Percentiles rank a stretch among this genome's conserved stretches.
Conservation (phyloP, 2,888 invertebrate genomes). For the Petrolisthes manimaculis region DNA sequence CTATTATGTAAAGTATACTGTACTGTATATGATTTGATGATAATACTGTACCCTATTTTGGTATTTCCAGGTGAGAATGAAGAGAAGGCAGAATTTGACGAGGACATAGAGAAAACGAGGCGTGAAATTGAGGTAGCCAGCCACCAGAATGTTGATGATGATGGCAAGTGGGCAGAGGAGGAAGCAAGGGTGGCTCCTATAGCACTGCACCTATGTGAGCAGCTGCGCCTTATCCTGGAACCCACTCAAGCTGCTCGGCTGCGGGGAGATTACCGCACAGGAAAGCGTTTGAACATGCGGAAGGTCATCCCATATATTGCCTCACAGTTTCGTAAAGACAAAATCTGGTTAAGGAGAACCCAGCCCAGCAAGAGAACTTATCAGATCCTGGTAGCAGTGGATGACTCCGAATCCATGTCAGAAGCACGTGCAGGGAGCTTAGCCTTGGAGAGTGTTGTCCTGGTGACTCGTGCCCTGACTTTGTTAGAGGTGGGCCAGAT, state of each 20-base stretch:
- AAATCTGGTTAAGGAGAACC: conserved; percentile 96
- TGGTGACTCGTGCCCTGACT: conserved; percentile 88
- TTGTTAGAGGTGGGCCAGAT: conserved; percentile 94
- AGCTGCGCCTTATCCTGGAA: conserved; percentile 92
- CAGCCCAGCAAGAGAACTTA: conserved; percentile 96
- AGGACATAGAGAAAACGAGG: conserved; percentile 40
- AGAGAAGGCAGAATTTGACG: conserved; percentile 39
- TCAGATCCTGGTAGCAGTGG: conserved; percentile 94
- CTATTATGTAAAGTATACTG: too few relatives aligned
- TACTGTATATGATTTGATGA: too few relatives aligned
- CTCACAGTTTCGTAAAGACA: conserved; percentile 97
- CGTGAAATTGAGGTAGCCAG: conserved; percentile 37
- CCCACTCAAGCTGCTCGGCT: conserved; percentile 93
- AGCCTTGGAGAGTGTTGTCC: conserved; percentile 93
- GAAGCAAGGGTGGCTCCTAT: conserved; percentile 71
- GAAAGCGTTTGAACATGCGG: conserved; percentile 97
- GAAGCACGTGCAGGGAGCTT: conserved; percentile 77
- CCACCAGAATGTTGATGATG: conserved; percentile 25
- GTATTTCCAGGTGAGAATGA: conserved; percentile 32
- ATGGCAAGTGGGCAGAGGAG: conserved; percentile 69
- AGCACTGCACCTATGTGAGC: conserved; percentile 91
- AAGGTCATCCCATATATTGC: conserved; percentile 98
- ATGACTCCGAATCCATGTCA: conserved; percentile 85
- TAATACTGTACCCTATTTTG: background rate
- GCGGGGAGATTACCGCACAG: conserved; percentile 96